Evolutionary conservation across 2,113 vertebrate species (phyloP), one percentile per base, ranked within the genome.

Genomic region (Chrysemys picta): DNA sequence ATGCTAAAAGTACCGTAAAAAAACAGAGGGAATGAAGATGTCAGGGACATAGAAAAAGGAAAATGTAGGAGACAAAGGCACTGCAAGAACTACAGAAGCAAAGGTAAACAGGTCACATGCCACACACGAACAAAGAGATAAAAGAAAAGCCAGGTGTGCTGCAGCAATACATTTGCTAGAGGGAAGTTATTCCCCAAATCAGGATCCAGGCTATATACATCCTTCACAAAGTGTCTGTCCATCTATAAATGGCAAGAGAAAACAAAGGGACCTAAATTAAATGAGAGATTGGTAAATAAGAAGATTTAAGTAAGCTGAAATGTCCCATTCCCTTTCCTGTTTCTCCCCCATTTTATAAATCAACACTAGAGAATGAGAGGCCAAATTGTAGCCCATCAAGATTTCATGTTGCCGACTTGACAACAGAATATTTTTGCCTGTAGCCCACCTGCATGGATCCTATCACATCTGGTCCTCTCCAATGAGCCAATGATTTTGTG

Each of bases 131-230:
- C 90, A 91, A 96, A 94, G 95, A 31, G 57, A 31, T 7, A 84
- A 94, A 93, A 89, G 87, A 95, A 89, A 38, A 97, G 62, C 84
- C 57, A 50, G 87, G 80, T 90, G 94, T 42, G 92, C 79, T 76
- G 50, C 24, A 65, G 85, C 53, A 38, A 94, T 83, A 13, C 17
- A 57, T 94, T 72, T 94, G 94, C 89, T 92, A 59, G 89, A 88
- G 94, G 85, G 80, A 89, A 95, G 76, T 50, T 65, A 45, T 72
- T 13, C 13, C 6, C 69, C n/a, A 0, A 87, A 87, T 53, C 85
- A 9, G 82, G 42, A 90, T 53, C 78, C 76, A 94, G 94, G 95
- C 93, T 90, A 91, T 53, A 59, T 10, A 2, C 91, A 82, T 65
- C 91, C 83, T 69, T 89, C 87, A 84, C 90, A 84, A 17, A 8